Evolutionary conservation across 1,140 invertebrate genomes (phyloP).

Genomic region (Babylonia areolata): DNA sequence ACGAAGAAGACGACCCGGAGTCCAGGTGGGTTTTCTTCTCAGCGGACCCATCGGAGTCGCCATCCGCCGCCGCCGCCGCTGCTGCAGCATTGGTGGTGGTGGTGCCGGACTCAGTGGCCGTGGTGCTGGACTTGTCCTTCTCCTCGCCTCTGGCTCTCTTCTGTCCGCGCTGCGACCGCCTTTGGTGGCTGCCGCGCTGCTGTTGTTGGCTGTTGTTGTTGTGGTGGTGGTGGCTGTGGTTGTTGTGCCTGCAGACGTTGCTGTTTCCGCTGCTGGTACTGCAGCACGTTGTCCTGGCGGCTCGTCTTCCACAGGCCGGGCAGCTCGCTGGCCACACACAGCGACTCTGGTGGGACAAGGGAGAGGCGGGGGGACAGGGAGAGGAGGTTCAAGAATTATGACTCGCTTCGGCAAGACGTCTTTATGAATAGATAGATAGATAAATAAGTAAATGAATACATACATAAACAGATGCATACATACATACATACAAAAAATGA

Average conservation of each 20-base stretch:
- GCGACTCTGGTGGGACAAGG: constrained; percentile 24
- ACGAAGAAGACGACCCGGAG: too few species aligned
- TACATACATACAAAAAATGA: background rate
- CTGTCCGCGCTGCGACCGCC: background rate
- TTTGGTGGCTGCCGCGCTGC: too few species aligned
- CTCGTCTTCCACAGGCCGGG: constrained; percentile 50
- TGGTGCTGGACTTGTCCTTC: background rate
- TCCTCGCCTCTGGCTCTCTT: background rate
- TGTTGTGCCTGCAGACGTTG: constrained; percentile 41
- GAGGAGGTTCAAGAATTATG: too few species aligned
- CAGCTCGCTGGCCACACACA: constrained; percentile 1
- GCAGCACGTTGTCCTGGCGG: constrained; percentile 51
- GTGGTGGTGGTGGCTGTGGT: background rate
- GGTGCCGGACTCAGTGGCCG: background rate
- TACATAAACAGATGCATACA: background rate
- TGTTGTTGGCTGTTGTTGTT: background rate
- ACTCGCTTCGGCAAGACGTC: too few species aligned
- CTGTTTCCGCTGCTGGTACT: constrained; percentile 56
- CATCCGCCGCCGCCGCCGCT: too few species aligned
- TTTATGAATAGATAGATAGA: too few species aligned
- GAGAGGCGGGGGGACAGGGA: background rate
- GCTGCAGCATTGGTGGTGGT: too few species aligned
- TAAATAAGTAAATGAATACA: too few species aligned
- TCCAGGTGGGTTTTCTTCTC: too few species aligned
- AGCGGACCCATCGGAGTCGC: too few species aligned